Conservation (phyloP, 2,888 invertebrate species). For the Erynnis tages region DNA sequence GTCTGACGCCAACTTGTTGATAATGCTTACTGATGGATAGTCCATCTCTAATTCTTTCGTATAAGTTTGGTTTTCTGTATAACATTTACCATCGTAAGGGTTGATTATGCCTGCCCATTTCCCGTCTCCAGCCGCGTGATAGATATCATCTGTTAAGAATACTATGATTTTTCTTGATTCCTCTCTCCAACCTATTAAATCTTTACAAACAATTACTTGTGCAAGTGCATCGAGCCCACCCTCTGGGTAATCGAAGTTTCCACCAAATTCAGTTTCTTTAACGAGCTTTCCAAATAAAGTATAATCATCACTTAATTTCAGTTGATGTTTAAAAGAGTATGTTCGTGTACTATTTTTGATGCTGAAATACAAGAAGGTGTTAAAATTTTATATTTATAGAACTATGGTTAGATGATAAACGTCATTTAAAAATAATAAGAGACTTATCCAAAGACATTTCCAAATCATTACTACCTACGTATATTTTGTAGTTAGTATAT, state of each 20-base stretch:
- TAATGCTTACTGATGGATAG: conserved; percentile 89
- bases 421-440: no score
- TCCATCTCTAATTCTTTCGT: conserved; percentile 83
- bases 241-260: conserved; percentile 86
- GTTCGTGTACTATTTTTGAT: no score
- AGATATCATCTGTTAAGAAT: conserved; percentile 88
- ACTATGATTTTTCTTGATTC: conserved; percentile 88
- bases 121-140: conserved; percentile 91
- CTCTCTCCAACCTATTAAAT: conserved; percentile 88
- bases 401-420: no score
- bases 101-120: no score
- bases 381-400: no score
- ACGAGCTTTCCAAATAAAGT: no score
- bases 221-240: conserved; percentile 93
- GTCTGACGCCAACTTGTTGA: conserved; percentile 69
- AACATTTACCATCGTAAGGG: conserved; percentile 88
- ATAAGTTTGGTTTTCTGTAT: conserved; percentile 79
- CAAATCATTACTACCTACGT: no score
- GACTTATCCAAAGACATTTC: no score
- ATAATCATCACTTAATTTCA: conserved; percentile 84
- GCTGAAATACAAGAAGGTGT: no score
- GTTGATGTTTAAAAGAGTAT: conserved; percentile 89
- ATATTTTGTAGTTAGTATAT: no score
- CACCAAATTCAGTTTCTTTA: conserved; percentile 56
- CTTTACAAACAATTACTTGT: conserved; percentile 84